These are phyloP conservation scores for Montipora capricornis DNA, from an alignment of 64 coral and sea anemone species.

Conservation along the genomic window DNA sequence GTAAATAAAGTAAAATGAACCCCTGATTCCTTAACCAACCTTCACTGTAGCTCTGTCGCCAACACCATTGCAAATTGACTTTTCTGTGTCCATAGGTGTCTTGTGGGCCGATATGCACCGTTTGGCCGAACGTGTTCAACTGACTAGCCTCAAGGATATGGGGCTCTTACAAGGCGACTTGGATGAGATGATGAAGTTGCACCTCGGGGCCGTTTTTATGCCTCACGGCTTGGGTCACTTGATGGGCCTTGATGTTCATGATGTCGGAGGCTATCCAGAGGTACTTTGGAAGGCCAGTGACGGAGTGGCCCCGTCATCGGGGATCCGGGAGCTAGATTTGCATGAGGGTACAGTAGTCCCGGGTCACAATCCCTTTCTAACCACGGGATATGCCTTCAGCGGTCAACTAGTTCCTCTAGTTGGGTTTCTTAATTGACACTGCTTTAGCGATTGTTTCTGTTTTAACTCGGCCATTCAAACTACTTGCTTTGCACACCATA, in stretches of 20 bases:
- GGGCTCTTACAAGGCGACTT: conserved; percentile 87
- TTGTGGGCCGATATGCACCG: conserved; percentile 98
- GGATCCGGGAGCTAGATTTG: too few species aligned
- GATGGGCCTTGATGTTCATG: conserved; percentile 92
- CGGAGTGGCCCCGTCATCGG: too few species aligned
- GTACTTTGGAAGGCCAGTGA: neutral
- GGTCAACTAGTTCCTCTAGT: too few species aligned
- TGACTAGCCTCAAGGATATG: conserved; percentile 80
- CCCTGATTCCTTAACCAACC: neutral
- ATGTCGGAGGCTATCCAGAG: conserved; percentile 92
- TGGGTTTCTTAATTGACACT: too few species aligned
- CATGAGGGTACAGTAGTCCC: too few species aligned
- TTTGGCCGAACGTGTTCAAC: conserved; percentile 76
- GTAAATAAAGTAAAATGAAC: neutral
- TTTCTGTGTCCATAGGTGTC: conserved; percentile 53
- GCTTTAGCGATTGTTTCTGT: too few species aligned
- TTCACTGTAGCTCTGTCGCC: neutral
- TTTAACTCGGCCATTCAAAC: too few species aligned
- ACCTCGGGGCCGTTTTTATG: conserved; percentile 93
- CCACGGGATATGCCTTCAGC: too few species aligned
- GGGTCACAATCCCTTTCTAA: too few species aligned
- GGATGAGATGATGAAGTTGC: conserved; percentile 92
- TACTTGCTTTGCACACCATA: too few species aligned
- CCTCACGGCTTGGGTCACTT: conserved; percentile 98
- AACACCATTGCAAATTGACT: neutral